A percentile compares a stretch with the other conserved stretches of the same genome.
These are phyloP conservation scores for Paragorgia papillata DNA, from an alignment of 92 coral and sea anemone genomes.

Conservation along the genomic window DNA sequence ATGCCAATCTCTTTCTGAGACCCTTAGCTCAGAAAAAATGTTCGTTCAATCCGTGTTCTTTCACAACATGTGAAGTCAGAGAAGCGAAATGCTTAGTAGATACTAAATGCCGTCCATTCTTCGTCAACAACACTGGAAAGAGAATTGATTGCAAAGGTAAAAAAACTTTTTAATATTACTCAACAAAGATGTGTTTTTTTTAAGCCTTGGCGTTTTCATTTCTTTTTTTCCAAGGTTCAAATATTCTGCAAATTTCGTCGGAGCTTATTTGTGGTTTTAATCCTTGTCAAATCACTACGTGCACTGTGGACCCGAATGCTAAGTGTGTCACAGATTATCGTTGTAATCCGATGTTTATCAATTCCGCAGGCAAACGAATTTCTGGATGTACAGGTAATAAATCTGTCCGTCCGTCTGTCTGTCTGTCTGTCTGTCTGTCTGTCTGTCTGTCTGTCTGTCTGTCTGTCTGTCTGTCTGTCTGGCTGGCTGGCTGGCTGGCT, in stretches of 20 bases:
- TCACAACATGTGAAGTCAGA: conserved; percentile 35
- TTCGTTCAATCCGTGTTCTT: conserved; percentile 47
- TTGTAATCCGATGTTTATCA: conserved; percentile 51
- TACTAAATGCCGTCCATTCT: conserved; percentile 52
- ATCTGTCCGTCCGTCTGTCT: not conserved
- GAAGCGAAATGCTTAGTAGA: conserved; percentile 49
- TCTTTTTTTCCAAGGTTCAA: conserved; percentile 20
- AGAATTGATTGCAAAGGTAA: conserved; percentile 49
- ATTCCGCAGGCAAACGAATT: conserved; percentile 50
- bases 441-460: not conserved
- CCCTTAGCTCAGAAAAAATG: conserved; percentile 44
- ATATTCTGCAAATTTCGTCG: conserved; percentile 29
- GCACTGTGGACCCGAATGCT: conserved; percentile 35
- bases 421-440: not conserved
- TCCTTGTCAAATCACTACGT: conserved; percentile 44
- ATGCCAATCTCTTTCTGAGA: conserved; percentile 16
- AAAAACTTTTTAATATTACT: not conserved
- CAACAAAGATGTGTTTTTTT: not conserved
- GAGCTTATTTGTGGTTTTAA: conserved; percentile 48
- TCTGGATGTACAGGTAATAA: conserved; percentile 62
- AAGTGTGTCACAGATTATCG: conserved; percentile 50
- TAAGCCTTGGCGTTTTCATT: not conserved
- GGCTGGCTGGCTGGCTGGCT: too few species aligned
- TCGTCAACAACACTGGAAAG: conserved; percentile 35
- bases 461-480: not conserved